Percentiles rank a stretch among this genome's conserved stretches.
phyloP scores from a whole-genome alignment of 2,113 vertebrate genomes.

The Callaeas wilsoni region DNA sequence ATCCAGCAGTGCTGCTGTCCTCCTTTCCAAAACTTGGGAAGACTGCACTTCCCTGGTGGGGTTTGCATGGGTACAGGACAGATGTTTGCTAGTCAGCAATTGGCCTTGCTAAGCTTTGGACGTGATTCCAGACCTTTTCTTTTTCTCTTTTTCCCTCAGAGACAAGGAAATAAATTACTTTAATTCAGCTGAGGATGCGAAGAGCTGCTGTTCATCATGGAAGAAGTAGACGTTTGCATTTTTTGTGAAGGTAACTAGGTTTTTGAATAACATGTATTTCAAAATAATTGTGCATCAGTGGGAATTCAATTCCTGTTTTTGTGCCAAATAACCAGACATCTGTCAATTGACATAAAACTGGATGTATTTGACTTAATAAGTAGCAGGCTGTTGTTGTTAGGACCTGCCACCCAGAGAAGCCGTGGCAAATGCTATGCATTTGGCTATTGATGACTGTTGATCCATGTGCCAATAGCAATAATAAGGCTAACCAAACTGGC shows the following conservation, averaged over 20 bases:
- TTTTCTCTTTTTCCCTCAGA: background rate
- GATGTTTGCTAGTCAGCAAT: conserved; percentile 15
- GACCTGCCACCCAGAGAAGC: background rate
- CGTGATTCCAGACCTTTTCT: background rate
- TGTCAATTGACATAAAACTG: conserved; percentile 11
- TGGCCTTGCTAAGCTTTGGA: background rate
- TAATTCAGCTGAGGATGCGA: background rate
- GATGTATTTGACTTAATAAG: background rate
- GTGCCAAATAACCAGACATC: background rate
- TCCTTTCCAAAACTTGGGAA: background rate
- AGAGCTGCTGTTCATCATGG: background rate
- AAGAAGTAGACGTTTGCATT: background rate
- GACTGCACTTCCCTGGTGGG: background rate
- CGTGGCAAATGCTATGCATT: background rate
- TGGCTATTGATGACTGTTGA: background rate
- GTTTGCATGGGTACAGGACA: background rate
- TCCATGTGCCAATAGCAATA: background rate
- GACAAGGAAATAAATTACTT: background rate
- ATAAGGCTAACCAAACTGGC: background rate
- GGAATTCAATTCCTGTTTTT: background rate
- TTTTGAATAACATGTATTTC: background rate
- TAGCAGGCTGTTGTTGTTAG: background rate
- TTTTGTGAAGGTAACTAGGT: background rate
- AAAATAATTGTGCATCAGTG: background rate
- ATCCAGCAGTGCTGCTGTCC: background rate